phyloP scores from a whole-genome alignment of 2,797 vertebrate species.

The Cacajao melanocephalus region DNA sequence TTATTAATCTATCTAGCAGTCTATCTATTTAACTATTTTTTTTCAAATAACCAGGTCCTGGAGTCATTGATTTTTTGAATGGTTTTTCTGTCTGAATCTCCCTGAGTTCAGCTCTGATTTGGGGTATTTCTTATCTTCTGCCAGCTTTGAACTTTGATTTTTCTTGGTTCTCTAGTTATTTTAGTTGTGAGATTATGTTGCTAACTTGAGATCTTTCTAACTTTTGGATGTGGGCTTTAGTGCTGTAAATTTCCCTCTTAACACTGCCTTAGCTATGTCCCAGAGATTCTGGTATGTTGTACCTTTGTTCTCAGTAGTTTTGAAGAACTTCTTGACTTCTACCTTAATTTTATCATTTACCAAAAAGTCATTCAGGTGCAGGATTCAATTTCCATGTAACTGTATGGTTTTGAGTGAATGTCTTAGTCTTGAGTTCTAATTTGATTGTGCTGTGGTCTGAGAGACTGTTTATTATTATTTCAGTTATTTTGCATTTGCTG shows the following conservation, averaged over 20 bases:
- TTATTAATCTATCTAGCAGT: not conserved
- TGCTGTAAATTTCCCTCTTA: not conserved
- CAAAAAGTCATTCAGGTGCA: not conserved
- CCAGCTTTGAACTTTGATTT: no score
- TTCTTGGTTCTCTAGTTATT: not conserved
- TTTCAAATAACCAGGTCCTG: not conserved
- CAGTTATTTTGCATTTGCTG: not conserved
- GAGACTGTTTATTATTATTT: not conserved
- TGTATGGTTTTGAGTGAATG: not conserved
- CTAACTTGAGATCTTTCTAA: not conserved
- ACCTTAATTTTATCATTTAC: not conserved
- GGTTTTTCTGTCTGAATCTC: no score
- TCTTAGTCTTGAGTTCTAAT: not conserved
- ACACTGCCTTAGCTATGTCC: not conserved
- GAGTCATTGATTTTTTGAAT: no score
- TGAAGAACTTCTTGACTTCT: not conserved
- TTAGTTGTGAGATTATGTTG: not conserved
- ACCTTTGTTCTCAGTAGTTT: not conserved
- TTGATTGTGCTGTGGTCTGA: not conserved
- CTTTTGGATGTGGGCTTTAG: not conserved
- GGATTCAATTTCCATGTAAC: not conserved
- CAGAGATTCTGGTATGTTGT: not conserved
- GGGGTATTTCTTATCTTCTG: no score
- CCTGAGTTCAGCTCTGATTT: no score
- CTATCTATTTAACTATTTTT: not conserved